Conservation (phyloP, 2,113 vertebrate genomes). For the Rhinogobius similis region DNA sequence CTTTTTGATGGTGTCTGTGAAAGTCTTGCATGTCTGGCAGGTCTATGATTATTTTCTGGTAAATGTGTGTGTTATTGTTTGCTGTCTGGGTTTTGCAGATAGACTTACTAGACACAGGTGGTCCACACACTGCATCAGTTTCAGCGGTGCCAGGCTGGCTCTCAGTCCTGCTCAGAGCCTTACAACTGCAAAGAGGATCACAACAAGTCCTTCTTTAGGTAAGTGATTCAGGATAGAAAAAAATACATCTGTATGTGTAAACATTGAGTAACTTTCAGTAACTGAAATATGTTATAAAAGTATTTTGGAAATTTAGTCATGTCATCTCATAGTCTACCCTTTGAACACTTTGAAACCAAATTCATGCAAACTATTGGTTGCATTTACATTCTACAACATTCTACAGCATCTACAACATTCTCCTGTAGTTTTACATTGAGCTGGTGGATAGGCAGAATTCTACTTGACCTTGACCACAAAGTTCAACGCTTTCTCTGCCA, state of each 20-base stretch:
- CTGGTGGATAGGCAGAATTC: too few species aligned
- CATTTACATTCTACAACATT: too few species aligned
- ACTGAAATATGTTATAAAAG: not conserved
- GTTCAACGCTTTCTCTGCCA: too few species aligned
- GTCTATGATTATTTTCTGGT: not conserved
- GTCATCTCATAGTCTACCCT: too few species aligned
- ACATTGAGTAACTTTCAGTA: not conserved
- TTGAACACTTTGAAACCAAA: too few species aligned
- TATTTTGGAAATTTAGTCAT: too few species aligned
- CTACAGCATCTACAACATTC: too few species aligned
- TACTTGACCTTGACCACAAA: too few species aligned
- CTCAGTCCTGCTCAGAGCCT: constrained; percentile 68
- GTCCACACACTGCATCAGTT: constrained; percentile 70
- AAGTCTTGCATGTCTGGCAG: not conserved
- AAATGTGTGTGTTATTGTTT: not conserved
- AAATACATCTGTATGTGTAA: not conserved
- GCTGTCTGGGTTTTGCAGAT: not conserved
- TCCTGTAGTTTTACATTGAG: too few species aligned
- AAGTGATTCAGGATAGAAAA: not conserved
- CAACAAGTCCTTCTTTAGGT: constrained; percentile 9
- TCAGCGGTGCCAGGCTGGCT: constrained; percentile 57
- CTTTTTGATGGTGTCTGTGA: not conserved
- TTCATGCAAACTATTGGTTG: too few species aligned
- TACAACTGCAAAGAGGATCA: constrained; percentile 69
- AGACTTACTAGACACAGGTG: constrained; percentile 54